Evolutionary conservation across 2,888 invertebrate species (phyloP), one percentile per base, ranked within the genome.

Genomic region (Rhorus exstirpatorius): DNA sequence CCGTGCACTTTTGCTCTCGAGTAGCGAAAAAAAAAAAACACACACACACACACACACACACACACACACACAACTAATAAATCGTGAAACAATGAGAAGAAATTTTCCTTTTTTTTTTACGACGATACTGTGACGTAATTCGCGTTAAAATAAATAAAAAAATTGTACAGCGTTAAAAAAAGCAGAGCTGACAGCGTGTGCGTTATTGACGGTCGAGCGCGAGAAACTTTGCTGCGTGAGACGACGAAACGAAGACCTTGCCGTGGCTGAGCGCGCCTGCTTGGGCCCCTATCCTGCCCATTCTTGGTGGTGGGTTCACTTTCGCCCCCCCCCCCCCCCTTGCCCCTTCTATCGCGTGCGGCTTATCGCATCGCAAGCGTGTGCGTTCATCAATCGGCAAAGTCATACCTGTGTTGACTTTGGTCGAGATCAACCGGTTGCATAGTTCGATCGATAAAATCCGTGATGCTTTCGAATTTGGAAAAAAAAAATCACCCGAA

Each of bases 301-400:
- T 93, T 92, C 92, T 92, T 92, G 92, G 92, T 88, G 89, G 87
- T 90, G 86, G 87, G 88, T 88, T 92, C 91, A 92, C 92, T 92
- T 92, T 92, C 92, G 91, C 91, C 81, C 83, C 84, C 79, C 83
- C 74, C 75, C 74, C 76, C 80, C 78, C 68, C 44, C 31, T 49
- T 79, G 12, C 38, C 26, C 26, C 7, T 31, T 4, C 26, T 44
- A 44, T 44, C 58, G 46, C 21, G 26, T 31, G 31, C 51, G 35
- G 46, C 67, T n/a, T n/a, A n/a, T n/a, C 67, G 19, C 65, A 6
- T 17, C 51, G 31, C 67, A 17, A 19, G 41, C 72, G 46, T 53
- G 81, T 81, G n/a, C n/a, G n/a, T 84, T 6, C 83, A 65, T 86
- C 85, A 83, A 87, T 86, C 78, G 71, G 68, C 72, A 10, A 12